These are phyloP conservation scores for Enteromius viviparus DNA, from an alignment of 2,797 vertebrate species.

Conservation along the genomic window DNA sequence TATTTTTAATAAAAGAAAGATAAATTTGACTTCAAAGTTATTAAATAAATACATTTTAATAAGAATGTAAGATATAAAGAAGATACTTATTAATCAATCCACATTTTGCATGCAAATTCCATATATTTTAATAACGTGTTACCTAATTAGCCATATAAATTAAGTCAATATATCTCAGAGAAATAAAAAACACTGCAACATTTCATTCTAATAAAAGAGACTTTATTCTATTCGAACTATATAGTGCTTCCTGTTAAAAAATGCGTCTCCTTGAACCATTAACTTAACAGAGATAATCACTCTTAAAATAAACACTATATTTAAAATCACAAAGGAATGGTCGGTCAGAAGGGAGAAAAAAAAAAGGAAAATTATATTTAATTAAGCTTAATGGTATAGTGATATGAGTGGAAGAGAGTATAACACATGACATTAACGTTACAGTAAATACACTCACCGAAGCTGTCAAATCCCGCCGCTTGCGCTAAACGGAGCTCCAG, in stretches of 20 bases:
- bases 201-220: not conserved
- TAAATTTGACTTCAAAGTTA: not conserved
- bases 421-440: not conserved
- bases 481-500: slow-evolving; percentile 73
- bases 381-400: not conserved
- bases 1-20: not conserved
- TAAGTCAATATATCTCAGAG: too few relatives aligned
- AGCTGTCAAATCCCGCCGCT: slow-evolving; percentile 69
- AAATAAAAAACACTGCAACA: not conserved
- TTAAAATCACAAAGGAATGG: not conserved
- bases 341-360: too few relatives aligned
- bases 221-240: not conserved
- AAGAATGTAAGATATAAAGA: not conserved
- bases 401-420: not conserved
- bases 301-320: not conserved
- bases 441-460: slow-evolving; percentile 67
- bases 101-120: not conserved
- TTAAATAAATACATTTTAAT: not conserved
- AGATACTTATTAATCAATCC: not conserved
- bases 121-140: not conserved
- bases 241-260: not conserved
- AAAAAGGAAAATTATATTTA: not conserved
- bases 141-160: not conserved
- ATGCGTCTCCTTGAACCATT: not conserved
- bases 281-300: not conserved